Percentiles rank a stretch among this genome's conserved stretches.
Conservation (phyloP, 92 coral and sea anemone genomes). For the Phenganax marumi region DNA sequence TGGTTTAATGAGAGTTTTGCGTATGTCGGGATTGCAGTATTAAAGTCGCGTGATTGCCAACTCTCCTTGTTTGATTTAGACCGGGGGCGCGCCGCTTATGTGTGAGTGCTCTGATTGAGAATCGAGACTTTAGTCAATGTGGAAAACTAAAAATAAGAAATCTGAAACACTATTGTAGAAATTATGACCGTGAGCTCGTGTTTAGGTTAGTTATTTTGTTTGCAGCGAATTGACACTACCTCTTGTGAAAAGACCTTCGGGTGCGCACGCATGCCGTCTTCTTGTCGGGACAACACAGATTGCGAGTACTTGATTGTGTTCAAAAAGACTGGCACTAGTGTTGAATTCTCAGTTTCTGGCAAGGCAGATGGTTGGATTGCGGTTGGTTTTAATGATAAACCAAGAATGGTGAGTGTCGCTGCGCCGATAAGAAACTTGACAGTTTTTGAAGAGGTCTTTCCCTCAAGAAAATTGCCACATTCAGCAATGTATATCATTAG, state of each 20-base stretch:
- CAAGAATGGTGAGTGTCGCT: constrained; percentile 20
- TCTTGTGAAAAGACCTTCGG: constrained; percentile 14
- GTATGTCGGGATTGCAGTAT: not conserved
- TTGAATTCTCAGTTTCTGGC: constrained; percentile 18
- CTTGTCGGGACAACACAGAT: constrained; percentile 24
- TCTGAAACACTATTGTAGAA: no score
- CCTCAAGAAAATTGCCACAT: no score
- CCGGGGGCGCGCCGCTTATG: not conserved
- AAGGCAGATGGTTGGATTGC: constrained; percentile 35
- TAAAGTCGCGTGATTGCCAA: no score
- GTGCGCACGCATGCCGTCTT: constrained; percentile 15
- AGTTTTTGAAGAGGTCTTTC: no score
- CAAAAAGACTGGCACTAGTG: constrained; percentile 1
- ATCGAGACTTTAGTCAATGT: no score
- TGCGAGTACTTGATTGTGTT: constrained; percentile 24
- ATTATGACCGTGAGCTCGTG: not conserved
- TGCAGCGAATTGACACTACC: constrained; percentile 24
- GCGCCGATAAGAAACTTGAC: not conserved
- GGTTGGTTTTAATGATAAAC: constrained; percentile 29
- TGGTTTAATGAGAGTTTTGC: not conserved
- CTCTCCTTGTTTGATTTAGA: not conserved
- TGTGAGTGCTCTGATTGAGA: no score
- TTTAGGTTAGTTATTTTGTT: not conserved
- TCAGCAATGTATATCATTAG: no score
- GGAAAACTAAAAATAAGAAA: no score